A percentile compares a stretch with the other conserved stretches of the same genome.
Conservation (phyloP, 2,113 vertebrate genomes). For the Fukomys damarensis region DNA sequence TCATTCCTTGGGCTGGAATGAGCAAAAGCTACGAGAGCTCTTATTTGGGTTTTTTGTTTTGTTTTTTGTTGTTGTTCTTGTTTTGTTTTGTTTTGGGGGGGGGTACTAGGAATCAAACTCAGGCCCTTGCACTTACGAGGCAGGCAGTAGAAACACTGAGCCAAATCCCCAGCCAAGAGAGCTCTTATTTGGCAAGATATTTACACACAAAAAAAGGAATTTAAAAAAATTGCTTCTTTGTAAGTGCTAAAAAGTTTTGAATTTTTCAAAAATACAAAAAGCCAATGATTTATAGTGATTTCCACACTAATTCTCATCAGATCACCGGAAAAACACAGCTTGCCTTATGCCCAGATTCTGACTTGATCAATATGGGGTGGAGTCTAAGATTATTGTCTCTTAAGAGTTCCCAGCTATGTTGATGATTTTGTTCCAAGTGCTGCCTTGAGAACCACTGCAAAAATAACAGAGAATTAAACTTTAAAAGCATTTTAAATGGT, state of each 20-base stretch:
- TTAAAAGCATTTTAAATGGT: background rate
- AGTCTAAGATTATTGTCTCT: background rate
- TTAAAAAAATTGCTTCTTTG: background rate
- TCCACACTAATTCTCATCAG: background rate
- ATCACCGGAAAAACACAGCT: background rate
- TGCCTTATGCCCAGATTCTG: background rate
- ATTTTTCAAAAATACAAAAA: slow-evolving; percentile 3
- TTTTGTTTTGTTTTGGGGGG: no score
- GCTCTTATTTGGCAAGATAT: background rate
- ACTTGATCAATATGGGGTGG: background rate
- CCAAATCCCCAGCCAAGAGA: no score
- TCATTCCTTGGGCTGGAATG: background rate
- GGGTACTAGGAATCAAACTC: no score
- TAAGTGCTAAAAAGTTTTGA: background rate
- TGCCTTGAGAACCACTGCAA: background rate
- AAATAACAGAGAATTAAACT: background rate
- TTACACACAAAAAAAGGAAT: background rate
- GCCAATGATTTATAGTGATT: background rate
- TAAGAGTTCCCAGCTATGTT: background rate
- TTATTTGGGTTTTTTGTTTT: no score
- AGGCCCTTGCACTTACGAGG: no score
- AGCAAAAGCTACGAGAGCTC: background rate
- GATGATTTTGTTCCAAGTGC: background rate
- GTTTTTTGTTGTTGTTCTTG: no score
- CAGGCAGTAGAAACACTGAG: no score